Conservation (phyloP, 2,113 vertebrate species). For the Embiotoca jacksoni region DNA sequence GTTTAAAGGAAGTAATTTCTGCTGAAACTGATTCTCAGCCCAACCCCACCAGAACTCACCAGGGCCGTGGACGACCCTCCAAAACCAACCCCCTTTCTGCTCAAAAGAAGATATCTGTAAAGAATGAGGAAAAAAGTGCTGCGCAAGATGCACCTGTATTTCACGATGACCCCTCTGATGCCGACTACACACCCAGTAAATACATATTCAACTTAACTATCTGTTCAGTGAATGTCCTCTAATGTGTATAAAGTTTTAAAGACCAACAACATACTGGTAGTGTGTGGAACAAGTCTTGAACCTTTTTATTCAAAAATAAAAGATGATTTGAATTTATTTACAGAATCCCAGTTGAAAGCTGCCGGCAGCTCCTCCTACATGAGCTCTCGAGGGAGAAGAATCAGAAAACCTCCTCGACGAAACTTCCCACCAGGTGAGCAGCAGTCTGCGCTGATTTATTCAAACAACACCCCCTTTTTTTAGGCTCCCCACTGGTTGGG, state of each 20-base stretch:
- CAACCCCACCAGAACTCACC: conserved; percentile 8
- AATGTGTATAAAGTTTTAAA: background rate
- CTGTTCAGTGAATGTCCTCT: background rate
- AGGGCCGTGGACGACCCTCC: conserved; percentile 30
- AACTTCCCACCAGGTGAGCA: conserved; percentile 76
- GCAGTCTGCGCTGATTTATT: background rate
- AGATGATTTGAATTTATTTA: background rate
- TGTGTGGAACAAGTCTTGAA: background rate
- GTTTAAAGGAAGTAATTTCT: conserved; percentile 27
- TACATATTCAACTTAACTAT: background rate
- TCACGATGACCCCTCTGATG: conserved; percentile 80
- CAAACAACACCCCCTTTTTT: background rate
- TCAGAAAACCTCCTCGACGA: conserved; percentile 70
- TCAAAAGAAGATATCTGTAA: conserved; percentile 45
- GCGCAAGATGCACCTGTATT: conserved; percentile 54
- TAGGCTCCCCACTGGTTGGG: no score
- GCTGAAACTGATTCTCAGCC: conserved; percentile 24
- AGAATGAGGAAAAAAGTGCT: conserved; percentile 57
- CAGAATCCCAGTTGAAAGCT: conserved; percentile 75
- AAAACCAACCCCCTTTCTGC: conserved; percentile 35
- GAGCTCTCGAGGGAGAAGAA: conserved; percentile 81
- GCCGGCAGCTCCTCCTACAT: conserved; percentile 66
- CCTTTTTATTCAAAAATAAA: background rate
- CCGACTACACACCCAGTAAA: conserved; percentile 82
- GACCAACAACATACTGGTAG: background rate